These are phyloP conservation scores for Caenorhabditis zanzibari DNA, from an alignment of 2,888 invertebrate species.

Conservation along the genomic window DNA sequence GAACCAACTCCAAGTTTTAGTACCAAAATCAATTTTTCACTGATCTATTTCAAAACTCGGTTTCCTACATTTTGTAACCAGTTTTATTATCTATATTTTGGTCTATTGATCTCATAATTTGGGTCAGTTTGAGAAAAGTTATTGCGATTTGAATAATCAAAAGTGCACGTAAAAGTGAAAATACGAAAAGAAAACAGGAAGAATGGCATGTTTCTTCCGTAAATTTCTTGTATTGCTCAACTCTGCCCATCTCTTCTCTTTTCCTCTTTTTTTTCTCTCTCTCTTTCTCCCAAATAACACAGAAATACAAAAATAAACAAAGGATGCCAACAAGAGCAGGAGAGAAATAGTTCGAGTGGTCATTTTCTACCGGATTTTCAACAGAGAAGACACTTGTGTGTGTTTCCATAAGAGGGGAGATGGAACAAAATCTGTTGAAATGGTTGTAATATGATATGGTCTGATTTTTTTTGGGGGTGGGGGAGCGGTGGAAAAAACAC, in stretches of 20 bases:
- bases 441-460: conserved; percentile 42
- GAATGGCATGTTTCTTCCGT: conserved; percentile 3
- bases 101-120: too few relatives aligned
- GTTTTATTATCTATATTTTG: too few relatives aligned
- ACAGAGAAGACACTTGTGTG: conserved; percentile 46
- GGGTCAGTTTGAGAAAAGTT: background rate
- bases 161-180: background rate
- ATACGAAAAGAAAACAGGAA: conserved; percentile 21
- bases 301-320: conserved; percentile 61
- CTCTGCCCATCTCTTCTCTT: background rate
- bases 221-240: background rate
- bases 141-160: too few relatives aligned
- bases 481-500: conserved; percentile 3
- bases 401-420: background rate
- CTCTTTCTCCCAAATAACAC: conserved; percentile 23
- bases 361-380: conserved; percentile 40
- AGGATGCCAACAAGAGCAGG: background rate
- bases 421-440: conserved; percentile 36
- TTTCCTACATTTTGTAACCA: too few relatives aligned
- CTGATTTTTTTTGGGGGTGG: conserved; percentile 9
- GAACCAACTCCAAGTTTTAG: too few relatives aligned
- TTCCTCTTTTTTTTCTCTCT: conserved; percentile 8
- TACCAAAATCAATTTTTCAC: too few relatives aligned
- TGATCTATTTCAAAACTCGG: too few relatives aligned
- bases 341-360: conserved; percentile 53